Conservation (phyloP, 2,797 vertebrate genomes). For the Tenualosa thibaudeaui region DNA sequence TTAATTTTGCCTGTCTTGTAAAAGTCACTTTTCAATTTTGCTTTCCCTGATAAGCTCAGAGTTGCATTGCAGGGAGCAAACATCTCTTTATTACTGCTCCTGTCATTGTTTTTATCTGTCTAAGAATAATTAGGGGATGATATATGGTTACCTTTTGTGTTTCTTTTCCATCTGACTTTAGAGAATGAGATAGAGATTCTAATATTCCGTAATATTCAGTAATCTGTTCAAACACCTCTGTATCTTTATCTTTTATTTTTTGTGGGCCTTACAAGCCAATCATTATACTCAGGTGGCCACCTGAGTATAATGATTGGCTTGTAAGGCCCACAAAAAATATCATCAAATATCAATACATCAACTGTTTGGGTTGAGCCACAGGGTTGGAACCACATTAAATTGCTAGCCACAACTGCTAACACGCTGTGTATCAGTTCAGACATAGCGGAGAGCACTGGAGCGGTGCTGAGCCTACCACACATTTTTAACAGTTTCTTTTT, state of each 20-base stretch:
- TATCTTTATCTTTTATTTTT: neutral
- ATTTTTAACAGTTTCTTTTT: conserved; percentile 10
- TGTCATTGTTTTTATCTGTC: neutral
- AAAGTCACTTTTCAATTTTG: conserved; percentile 6
- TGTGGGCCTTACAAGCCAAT: neutral
- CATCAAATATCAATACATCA: too few relatives aligned
- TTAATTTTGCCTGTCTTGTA: neutral
- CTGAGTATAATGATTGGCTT: too few relatives aligned
- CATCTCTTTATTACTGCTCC: neutral
- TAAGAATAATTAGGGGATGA: neutral
- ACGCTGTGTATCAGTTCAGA: neutral
- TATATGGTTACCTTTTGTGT: neutral
- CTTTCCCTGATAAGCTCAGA: neutral
- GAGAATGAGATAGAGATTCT: neutral
- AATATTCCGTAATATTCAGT: neutral
- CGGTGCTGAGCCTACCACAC: neutral
- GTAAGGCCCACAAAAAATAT: too few relatives aligned
- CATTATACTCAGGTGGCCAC: neutral
- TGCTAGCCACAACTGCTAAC: neutral
- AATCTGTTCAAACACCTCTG: neutral
- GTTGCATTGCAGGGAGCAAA: conserved; percentile 4
- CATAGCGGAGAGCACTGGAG: neutral
- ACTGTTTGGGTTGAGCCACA: neutral
- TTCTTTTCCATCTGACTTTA: neutral
- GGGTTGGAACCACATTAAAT: neutral